Percentiles rank a stretch among this genome's conserved stretches.
These are phyloP conservation scores for Phrynocephalus forsythii DNA, from an alignment of 2,797 vertebrate genomes.

Conservation along the genomic window DNA sequence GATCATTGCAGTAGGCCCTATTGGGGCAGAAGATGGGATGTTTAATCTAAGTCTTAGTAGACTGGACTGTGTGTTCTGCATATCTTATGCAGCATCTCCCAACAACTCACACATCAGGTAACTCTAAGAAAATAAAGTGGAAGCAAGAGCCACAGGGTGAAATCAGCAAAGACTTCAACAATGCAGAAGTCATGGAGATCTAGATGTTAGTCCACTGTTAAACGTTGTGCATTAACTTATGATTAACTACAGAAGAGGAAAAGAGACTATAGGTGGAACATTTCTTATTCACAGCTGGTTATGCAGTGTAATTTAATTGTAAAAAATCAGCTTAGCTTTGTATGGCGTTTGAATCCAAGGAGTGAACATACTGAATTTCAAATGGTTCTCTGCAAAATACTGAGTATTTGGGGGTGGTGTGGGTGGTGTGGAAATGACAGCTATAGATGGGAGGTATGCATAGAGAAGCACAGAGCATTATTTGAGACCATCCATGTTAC, in stretches of 20 bases:
- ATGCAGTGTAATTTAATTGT: conserved; percentile 1
- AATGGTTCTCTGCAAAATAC: background rate
- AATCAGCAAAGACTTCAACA: background rate
- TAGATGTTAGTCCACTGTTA: background rate
- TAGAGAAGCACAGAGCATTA: conserved; percentile 1
- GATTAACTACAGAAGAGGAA: background rate
- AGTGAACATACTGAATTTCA: background rate
- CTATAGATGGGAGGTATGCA: background rate
- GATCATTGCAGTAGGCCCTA: too few relatives aligned
- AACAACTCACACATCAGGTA: background rate
- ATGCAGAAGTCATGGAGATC: background rate
- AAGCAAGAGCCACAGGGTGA: too few relatives aligned
- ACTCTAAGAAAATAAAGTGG: background rate
- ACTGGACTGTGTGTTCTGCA: too few relatives aligned
- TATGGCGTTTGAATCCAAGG: conserved; percentile 22
- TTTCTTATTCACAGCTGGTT: background rate
- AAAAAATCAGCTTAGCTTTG: background rate
- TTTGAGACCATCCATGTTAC: background rate
- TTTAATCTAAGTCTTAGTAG: too few relatives aligned
- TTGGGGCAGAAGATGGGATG: too few relatives aligned
- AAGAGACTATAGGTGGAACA: background rate
- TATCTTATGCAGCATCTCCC: background rate
- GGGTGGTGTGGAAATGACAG: background rate
- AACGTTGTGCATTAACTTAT: background rate
- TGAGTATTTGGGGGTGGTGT: background rate